Base-by-base conservation (phyloP, 2,113 vertebrate genomes). In the Pleuronectes platessa region DNA sequence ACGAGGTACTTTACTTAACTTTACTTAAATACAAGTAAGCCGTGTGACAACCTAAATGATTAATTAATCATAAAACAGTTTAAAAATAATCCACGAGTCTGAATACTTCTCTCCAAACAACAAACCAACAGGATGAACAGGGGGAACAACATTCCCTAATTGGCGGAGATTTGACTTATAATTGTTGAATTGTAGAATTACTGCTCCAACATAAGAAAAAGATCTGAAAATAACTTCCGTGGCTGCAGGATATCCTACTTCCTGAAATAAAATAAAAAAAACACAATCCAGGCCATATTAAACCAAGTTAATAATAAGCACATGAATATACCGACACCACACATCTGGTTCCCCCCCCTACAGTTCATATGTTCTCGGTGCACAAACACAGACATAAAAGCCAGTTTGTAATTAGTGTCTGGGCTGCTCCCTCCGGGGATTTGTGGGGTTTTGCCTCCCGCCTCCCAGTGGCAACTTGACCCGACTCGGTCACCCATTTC, bases 351-450 rank as follows among this genome's bases (percentile, higher is more conserved):
- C 11, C 37, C 8, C 70, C 5, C 27, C 68, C 70, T 20, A 49
- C 4, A 55, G 62, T 20, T 3, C 31, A 35, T 24, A 45, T 42
- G 59, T 75, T 80, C 42, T 72, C 14, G 40, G 17, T 18, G 54
- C 72, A 69, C 76, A 86, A 40, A 84, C 27, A 67, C 74, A 71
- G 72, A 81, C 83, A 81, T 64, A 67, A 79, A 71, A 75, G 86
- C 74, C 20, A 20, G 61, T 88, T 89, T 87, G 86, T 81, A 89
- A 90, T 90, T 82, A 90, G 68, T 79, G 77, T 71, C 76, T 81
- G 77, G 70, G 68, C 53, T 82, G 63, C 56, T 85, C 82, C 73
- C 79, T 83, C 27, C 14, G 18, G 74, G 74, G 90, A 79, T 90
- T 88, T 90, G 70, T 70, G 87, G 83, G 61, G 55, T 73, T 77